Percentiles rank a stretch among this genome's conserved stretches.
These are phyloP conservation scores for Drosophila kambysellisi DNA, from an alignment of 2,888 invertebrate species.

Conservation along the genomic window DNA sequence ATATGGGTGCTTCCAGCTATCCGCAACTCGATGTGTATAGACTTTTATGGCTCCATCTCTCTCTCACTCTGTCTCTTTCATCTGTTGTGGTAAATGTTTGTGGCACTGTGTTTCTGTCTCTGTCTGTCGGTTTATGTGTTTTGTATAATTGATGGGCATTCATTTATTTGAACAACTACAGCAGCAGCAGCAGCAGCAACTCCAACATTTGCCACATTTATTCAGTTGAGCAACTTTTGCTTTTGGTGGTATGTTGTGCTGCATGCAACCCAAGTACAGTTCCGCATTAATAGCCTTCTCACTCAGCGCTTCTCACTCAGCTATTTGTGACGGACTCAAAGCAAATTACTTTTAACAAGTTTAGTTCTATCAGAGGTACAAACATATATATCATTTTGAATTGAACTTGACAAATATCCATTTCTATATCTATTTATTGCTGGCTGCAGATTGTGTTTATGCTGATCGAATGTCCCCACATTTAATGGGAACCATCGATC, in stretches of 20 bases:
- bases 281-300: slow-evolving; percentile 2
- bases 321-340: not conserved
- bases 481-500: too few species aligned
- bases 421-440: too few species aligned
- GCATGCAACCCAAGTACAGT: slow-evolving; percentile 27
- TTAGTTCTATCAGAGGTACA: not conserved
- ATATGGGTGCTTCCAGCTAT: slow-evolving; percentile 32
- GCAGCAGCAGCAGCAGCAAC: slow-evolving; percentile 2
- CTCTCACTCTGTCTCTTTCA: not conserved
- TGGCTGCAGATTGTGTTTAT: too few species aligned
- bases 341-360: not conserved
- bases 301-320: slow-evolving; percentile 16
- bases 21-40: slow-evolving; percentile 9
- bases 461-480: too few species aligned
- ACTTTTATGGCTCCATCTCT: not conserved
- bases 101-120: not conserved
- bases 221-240: slow-evolving; percentile 26
- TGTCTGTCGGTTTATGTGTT: slow-evolving; percentile 13
- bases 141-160: slow-evolving; percentile 55
- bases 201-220: slow-evolving; percentile 43
- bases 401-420: not conserved
- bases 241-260: not conserved
- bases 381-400: not conserved
- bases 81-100: not conserved
- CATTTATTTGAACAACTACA: slow-evolving; percentile 37